Evolutionary conservation across 2,113 vertebrate genomes (phyloP), one percentile per base, ranked within the genome.

Genomic region (Murina feae): DNA sequence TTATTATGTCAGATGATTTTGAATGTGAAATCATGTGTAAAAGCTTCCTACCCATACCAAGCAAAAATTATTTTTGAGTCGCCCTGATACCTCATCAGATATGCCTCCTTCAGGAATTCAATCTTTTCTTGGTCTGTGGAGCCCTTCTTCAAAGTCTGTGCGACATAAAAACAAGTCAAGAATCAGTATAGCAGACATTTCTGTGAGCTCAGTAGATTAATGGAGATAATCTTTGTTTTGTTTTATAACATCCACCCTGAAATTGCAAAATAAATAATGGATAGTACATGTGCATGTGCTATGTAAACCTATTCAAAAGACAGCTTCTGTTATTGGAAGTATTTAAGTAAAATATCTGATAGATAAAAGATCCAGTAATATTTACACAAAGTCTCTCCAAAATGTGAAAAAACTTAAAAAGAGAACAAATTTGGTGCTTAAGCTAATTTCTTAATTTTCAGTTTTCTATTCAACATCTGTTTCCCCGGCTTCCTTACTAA

Each of bases 71-170:
- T 35, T 49, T 25, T 78, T 82, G n/a, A 80, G 55, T 3, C 84
- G 4, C 32, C 28, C 42, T 47, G 16, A 63, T 98, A 98, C 98
- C 98, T 99, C 98, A 99, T 99, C 66, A 99, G 83, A 94, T 98
- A 97, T 55, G 98, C 98, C 91, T 99, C 98, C 96, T 99, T 99
- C 92, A 99, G 90, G 96, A 99, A 99, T 89, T 98, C 98, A 1
- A 91, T 96, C 97, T 99, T 99, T 96, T 99, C 98, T 0, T 98
- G 96, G 78, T 98, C 98, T 47, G 98, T 98, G 0, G 98, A 98
- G 37, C 98, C 98, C 78, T 97, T 98, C 95, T 98, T 98, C 90
- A 99, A 96, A 72, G 98, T 99, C 98, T 99, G 35, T 37, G 93
- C 78, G 96, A 97, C 23, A 96, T 37, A 96, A 97, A 75, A 78